phyloP scores from a whole-genome alignment of 2,113 vertebrate species.

The Terrapene triunguis region DNA sequence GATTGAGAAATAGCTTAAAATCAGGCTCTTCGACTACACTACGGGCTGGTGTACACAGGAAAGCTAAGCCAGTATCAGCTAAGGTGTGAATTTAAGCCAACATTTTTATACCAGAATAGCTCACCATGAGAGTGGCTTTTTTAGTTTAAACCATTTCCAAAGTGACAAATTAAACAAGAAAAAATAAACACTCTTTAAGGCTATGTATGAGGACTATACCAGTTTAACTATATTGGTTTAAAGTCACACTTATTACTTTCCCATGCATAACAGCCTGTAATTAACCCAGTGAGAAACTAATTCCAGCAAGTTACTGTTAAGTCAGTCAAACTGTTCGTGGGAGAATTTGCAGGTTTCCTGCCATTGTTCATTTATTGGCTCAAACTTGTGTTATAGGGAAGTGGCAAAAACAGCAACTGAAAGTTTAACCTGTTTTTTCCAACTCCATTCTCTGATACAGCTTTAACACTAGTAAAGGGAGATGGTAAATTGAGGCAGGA shows the following conservation, averaged over 20 bases:
- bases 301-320: neutral
- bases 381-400: neutral
- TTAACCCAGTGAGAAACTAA: neutral
- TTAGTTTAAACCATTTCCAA: neutral
- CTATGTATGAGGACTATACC: neutral
- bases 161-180: neutral
- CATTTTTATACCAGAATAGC: neutral
- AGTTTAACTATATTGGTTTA: neutral
- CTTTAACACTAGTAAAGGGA: neutral
- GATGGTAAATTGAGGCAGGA: neutral
- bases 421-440: neutral
- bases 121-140: neutral
- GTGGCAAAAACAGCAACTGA: neutral
- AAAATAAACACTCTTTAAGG: neutral
- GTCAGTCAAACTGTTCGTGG: neutral
- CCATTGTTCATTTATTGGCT: neutral
- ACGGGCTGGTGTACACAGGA: neutral
- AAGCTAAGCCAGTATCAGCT: neutral
- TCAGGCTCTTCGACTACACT: neutral
- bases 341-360: neutral
- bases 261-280: neutral
- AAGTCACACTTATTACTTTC: neutral
- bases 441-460: neutral
- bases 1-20: neutral
- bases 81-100: neutral